Evolutionary conservation across 92 coral and sea anemone genomes (phyloP).

Genomic region (Porites evermanni): DNA sequence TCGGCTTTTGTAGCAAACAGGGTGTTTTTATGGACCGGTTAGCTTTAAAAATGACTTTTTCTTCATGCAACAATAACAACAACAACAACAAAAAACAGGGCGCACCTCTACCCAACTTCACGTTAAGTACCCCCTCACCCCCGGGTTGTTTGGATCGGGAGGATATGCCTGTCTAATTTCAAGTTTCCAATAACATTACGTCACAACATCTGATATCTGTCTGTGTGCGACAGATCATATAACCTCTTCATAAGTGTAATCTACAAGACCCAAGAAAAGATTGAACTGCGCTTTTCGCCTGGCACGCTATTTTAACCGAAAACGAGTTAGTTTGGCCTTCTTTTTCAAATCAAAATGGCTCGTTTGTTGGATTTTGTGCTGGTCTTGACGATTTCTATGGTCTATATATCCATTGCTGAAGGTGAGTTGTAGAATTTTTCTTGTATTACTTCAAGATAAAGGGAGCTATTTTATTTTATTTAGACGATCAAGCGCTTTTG

Average conservation of each 20-base stretch:
- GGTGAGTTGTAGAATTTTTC: conserved; percentile 12
- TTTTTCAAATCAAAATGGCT: conserved; percentile 3
- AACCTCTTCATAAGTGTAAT: not conserved
- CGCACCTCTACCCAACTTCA: too few species aligned
- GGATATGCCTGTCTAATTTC: too few species aligned
- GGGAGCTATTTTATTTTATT: not conserved
- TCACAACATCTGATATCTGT: not conserved
- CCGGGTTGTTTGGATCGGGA: too few species aligned
- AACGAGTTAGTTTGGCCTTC: not conserved
- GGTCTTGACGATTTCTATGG: not conserved
- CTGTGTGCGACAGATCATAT: not conserved
- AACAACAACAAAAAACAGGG: too few species aligned
- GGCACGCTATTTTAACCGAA: conserved; percentile 8
- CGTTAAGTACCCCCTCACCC: too few species aligned
- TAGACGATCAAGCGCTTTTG: not conserved
- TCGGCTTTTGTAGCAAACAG: too few species aligned
- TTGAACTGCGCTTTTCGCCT: not conserved
- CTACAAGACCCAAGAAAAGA: not conserved
- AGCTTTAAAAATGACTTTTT: too few species aligned
- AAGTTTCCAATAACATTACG: conserved; percentile 8
- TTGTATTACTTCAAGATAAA: not conserved
- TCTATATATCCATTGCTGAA: not conserved
- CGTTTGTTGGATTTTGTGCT: not conserved
- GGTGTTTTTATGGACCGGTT: too few species aligned
- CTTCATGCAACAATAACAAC: too few species aligned